phyloP scores from a whole-genome alignment of 2,888 invertebrate species.

The Penaeus monodon region DNA sequence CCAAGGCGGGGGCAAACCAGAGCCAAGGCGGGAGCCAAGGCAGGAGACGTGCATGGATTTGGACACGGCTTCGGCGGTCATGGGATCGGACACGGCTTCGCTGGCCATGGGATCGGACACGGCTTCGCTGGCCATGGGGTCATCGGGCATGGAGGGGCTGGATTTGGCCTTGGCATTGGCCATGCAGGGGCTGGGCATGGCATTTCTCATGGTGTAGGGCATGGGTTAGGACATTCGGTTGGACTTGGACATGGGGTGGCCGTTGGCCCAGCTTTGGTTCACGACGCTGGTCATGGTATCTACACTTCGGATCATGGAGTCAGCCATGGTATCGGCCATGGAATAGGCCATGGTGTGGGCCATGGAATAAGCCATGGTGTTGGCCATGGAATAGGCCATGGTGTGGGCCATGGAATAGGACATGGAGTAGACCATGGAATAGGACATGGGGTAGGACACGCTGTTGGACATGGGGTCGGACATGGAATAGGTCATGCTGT shows the following conservation, averaged over 20 bases:
- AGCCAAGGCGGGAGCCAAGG: not conserved
- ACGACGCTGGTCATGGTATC: no score
- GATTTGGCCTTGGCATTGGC: not conserved
- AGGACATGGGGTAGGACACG: not conserved
- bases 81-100: not conserved
- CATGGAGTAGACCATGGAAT: not conserved
- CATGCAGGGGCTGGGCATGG: not conserved
- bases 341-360: no score
- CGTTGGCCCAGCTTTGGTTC: no score
- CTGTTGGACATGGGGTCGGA: not conserved
- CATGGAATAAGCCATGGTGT: not conserved
- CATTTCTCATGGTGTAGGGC: not conserved
- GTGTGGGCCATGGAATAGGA: not conserved
- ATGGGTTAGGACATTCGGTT: not conserved
- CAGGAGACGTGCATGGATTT: not conserved
- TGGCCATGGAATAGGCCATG: not conserved
- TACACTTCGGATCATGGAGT: no score
- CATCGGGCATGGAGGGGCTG: not conserved
- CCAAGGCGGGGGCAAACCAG: not conserved
- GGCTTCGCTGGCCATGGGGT: not conserved
- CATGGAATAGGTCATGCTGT: not conserved
- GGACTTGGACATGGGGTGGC: constrained; percentile 2
- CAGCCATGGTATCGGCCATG: no score
- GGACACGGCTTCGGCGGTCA: not conserved
- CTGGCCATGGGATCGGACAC: not conserved